These are phyloP conservation scores for Dicerorhinus sumatrensis DNA, from an alignment of 2,113 vertebrate genomes.

Conservation along the genomic window DNA sequence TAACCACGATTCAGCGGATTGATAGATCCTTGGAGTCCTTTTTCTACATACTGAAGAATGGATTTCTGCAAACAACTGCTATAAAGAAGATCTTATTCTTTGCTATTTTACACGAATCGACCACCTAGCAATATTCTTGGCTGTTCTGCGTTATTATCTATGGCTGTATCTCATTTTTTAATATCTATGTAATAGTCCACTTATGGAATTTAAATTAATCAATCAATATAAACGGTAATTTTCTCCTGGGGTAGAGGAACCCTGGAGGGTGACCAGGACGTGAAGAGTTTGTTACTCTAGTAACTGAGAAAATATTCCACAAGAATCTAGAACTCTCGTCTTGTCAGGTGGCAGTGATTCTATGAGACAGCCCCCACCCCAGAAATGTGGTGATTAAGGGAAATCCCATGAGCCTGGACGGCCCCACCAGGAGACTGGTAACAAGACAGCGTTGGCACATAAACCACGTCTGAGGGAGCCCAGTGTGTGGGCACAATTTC, in stretches of 20 bases:
- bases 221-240: neutral
- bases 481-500: accelerated
- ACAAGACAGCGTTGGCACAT: accelerated
- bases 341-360: neutral
- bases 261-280: neutral
- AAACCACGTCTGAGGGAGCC: neutral
- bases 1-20: too few relatives aligned
- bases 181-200: neutral
- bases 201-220: neutral
- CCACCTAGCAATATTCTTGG: neutral
- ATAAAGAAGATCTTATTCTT: neutral
- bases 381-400: neutral
- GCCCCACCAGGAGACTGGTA: neutral
- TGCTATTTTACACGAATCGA: neutral
- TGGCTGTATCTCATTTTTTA: neutral
- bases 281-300: neutral
- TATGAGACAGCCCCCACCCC: neutral
- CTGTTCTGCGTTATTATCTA: neutral
- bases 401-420: neutral
- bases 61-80: neutral
- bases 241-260: neutral
- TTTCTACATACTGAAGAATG: neutral
- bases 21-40: neutral
- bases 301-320: constrained; percentile 3
- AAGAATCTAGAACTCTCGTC: neutral